Conservation (phyloP, 2,797 vertebrate genomes). For the Anguilla marmorata region DNA sequence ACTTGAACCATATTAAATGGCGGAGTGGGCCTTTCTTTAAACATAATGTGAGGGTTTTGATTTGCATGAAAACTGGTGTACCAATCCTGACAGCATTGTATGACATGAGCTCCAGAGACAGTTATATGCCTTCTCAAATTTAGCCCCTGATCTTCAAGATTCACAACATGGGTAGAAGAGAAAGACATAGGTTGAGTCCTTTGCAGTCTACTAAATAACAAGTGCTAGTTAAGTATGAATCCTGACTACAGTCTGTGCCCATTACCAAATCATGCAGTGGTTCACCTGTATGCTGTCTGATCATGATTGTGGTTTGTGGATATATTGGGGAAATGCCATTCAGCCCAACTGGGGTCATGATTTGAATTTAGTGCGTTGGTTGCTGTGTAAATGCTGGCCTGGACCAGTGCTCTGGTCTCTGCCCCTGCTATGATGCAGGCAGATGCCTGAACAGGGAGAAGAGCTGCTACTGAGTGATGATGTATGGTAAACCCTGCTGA, state of each 20-base stretch:
- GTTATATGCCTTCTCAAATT: background rate
- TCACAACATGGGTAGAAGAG: background rate
- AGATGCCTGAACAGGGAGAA: background rate
- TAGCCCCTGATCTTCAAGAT: background rate
- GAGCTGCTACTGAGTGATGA: background rate
- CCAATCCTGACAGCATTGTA: background rate
- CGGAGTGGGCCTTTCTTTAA: too few relatives aligned
- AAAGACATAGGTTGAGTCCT: background rate
- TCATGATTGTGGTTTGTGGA: background rate
- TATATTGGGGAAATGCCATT: background rate
- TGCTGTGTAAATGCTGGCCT: too few relatives aligned
- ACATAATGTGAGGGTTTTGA: too few relatives aligned
- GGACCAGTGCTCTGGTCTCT: background rate
- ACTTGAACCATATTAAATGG: too few relatives aligned
- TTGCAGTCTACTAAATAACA: background rate
- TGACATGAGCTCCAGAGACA: background rate
- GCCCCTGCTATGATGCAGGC: background rate
- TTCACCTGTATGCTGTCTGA: background rate
- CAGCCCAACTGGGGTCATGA: background rate
- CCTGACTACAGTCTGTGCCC: background rate
- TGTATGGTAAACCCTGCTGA: background rate
- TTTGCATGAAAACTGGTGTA: background rate
- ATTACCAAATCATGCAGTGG: background rate
- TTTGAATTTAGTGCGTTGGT: background rate
- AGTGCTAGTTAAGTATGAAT: background rate